Conservation (phyloP, 2,113 vertebrate species). For the Sapajus apella region DNA sequence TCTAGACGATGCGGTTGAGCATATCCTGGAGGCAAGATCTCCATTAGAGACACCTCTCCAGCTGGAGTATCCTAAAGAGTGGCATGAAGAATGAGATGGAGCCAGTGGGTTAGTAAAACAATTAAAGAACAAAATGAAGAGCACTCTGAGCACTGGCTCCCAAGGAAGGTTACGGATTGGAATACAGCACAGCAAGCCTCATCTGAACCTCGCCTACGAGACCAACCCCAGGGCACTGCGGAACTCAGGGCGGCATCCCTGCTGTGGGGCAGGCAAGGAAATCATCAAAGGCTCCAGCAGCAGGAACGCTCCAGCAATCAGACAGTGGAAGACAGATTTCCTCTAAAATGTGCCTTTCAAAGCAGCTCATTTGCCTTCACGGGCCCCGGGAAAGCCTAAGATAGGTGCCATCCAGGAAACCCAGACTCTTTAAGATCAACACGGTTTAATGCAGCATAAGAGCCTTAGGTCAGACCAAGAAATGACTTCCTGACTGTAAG, state of each 20-base stretch:
- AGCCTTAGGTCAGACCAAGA: conserved; percentile 55
- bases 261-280: conserved; percentile 56
- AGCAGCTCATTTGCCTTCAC: conserved; percentile 55
- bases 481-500: conserved; percentile 69
- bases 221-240: background rate
- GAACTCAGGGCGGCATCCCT: background rate
- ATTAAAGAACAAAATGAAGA: conserved; percentile 42
- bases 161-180: background rate
- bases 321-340: conserved; percentile 69
- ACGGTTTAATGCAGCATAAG: conserved; percentile 65
- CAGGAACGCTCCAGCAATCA: conserved; percentile 45
- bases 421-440: conserved; percentile 31
- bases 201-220: background rate
- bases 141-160: background rate
- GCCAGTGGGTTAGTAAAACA: conserved; percentile 45
- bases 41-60: background rate
- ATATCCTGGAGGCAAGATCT: background rate
- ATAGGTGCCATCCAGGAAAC: conserved; percentile 72
- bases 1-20: fast-evolving
- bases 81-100: conserved; percentile 7
- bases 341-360: conserved; percentile 60
- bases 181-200: background rate
- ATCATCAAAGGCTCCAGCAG: conserved; percentile 71
- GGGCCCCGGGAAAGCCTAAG: conserved; percentile 48
- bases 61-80: background rate